Evolutionary conservation across 2,888 invertebrate species (phyloP).

Genomic region (Craniophora ligustri): DNA sequence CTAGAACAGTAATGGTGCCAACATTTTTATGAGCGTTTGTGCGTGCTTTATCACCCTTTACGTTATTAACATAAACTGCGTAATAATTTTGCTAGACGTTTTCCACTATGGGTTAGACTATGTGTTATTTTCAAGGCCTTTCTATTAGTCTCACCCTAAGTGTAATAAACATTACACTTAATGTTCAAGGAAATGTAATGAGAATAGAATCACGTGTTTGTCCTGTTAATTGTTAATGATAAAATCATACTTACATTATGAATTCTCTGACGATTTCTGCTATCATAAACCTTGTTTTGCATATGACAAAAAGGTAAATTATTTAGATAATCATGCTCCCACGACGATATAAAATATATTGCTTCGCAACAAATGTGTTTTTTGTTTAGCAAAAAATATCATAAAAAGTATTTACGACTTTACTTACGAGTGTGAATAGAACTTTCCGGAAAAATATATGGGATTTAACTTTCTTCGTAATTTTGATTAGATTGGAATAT

Average conservation of each 20-base stretch:
- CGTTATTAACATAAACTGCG: conserved; percentile 73
- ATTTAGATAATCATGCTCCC: neutral
- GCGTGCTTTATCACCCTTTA: conserved; percentile 79
- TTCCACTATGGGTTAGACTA: conserved; percentile 63
- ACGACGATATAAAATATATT: too few species aligned
- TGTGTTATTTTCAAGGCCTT: conserved; percentile 59
- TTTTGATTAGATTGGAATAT: conserved; percentile 10
- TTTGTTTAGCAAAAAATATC: neutral
- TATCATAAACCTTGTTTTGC: conserved; percentile 24
- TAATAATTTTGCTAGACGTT: conserved; percentile 68
- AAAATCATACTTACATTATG: conserved; percentile 26
- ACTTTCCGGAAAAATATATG: neutral
- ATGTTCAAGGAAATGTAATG: conserved; percentile 21
- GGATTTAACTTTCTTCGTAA: neutral
- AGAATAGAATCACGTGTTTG: conserved; percentile 43
- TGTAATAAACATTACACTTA: conserved; percentile 22
- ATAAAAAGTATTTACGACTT: too few species aligned
- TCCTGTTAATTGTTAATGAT: conserved; percentile 31
- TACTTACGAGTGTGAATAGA: too few species aligned
- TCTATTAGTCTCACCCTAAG: conserved; percentile 48
- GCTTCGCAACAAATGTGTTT: too few species aligned
- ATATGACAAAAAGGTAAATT: conserved; percentile 31
- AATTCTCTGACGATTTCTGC: conserved; percentile 25
- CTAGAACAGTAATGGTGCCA: conserved; percentile 60
- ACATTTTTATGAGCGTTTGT: conserved; percentile 72